A percentile compares a stretch with the other conserved stretches of the same genome.
Conservation (phyloP, 2,888 invertebrate species). For the Timema cristinae region DNA sequence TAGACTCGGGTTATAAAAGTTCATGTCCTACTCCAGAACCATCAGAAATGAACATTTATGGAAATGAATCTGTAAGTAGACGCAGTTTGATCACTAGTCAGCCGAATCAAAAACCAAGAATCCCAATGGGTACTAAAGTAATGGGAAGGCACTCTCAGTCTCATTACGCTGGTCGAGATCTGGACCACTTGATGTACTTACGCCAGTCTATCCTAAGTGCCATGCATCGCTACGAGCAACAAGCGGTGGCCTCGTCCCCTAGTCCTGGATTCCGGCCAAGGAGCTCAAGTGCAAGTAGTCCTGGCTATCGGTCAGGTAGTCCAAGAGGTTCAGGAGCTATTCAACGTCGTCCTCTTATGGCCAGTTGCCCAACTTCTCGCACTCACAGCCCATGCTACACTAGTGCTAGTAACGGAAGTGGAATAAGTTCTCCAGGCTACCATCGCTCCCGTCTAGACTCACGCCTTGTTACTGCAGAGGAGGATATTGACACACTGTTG, state of each 20-base stretch:
- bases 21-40: constrained; percentile 42
- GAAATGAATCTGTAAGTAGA: constrained; percentile 31
- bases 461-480: constrained; percentile 33
- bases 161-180: constrained; percentile 31
- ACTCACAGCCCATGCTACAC: constrained; percentile 33
- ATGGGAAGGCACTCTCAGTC: constrained; percentile 35
- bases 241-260: constrained; percentile 23
- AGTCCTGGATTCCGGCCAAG: constrained; percentile 29
- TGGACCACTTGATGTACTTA: constrained; percentile 39
- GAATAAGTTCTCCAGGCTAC: constrained; percentile 31
- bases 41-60: constrained; percentile 37
- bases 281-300: constrained; percentile 32
- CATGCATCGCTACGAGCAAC: constrained; percentile 37
- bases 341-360: constrained; percentile 27
- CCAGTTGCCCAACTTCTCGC: constrained; percentile 32
- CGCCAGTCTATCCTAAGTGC: constrained; percentile 39
- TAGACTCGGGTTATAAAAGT: constrained; percentile 43
- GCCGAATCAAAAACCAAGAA: constrained; percentile 36
- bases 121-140: constrained; percentile 41
- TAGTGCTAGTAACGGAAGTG: constrained; percentile 31
- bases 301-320: constrained; percentile 25
- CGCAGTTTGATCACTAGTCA: constrained; percentile 34
- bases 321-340: background rate
- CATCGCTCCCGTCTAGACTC: constrained; percentile 21
- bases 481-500: constrained; percentile 39